phyloP scores from a whole-genome alignment of 2,797 vertebrate genomes.

The Neosilurus mollespiculum region DNA sequence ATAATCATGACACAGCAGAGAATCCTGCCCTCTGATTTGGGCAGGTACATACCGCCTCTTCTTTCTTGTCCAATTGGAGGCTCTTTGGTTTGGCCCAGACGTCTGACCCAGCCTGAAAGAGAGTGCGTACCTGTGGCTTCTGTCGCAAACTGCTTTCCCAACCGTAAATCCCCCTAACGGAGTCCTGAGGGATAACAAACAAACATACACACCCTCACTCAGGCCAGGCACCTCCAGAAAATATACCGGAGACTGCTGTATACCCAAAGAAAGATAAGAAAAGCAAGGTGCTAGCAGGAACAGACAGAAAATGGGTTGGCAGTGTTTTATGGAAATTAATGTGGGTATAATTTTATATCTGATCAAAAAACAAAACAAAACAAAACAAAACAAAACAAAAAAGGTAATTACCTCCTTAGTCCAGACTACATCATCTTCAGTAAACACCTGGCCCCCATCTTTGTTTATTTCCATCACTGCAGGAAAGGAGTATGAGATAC shows the following conservation, averaged over 20 bases:
- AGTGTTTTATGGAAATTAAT: slow-evolving; percentile 1
- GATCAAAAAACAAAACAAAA: background rate
- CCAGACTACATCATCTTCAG: slow-evolving; percentile 49
- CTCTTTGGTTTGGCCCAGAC: slow-evolving; percentile 61
- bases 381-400: background rate
- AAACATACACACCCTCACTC: slow-evolving; percentile 31
- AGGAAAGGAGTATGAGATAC: background rate
- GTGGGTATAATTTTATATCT: background rate
- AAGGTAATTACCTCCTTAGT: slow-evolving; percentile 65
- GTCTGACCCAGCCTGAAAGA: slow-evolving; percentile 74
- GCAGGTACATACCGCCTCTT: slow-evolving; percentile 69
- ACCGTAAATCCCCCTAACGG: slow-evolving; percentile 68
- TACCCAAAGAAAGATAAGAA: background rate
- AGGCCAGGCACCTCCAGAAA: slow-evolving; percentile 26
- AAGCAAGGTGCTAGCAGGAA: slow-evolving; percentile 14
- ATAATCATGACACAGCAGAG: slow-evolving; percentile 19
- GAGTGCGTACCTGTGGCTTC: slow-evolving; percentile 70
- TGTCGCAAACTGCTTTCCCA: slow-evolving; percentile 75
- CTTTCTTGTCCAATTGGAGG: slow-evolving; percentile 57
- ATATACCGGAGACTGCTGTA: slow-evolving; percentile 4
- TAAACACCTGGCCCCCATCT: background rate
- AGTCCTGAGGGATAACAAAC: slow-evolving; percentile 61
- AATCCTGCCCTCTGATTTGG: slow-evolving; percentile 14
- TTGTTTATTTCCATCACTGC: slow-evolving; percentile 46
- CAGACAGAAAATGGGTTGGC: slow-evolving; percentile 17